Conservation (phyloP, 2,888 invertebrate species). For the Serrognathus titanus region DNA sequence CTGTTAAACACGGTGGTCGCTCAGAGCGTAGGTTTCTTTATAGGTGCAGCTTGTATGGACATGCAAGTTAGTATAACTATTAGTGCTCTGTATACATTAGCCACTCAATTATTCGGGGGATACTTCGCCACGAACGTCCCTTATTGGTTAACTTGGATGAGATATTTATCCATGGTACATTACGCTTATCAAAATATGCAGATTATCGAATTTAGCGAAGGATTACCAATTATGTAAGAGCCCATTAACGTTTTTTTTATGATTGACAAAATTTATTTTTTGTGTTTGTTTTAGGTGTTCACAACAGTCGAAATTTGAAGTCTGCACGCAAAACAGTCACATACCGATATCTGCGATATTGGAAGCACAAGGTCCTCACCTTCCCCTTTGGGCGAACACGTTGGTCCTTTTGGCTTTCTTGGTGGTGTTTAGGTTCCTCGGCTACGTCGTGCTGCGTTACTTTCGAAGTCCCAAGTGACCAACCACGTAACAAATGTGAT, state of each 20-base stretch:
- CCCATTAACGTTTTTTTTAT: background rate
- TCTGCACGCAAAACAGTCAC: conserved; percentile 55
- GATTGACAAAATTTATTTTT: background rate
- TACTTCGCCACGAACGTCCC: conserved; percentile 73
- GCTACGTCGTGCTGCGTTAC: conserved; percentile 70
- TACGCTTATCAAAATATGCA: conserved; percentile 81
- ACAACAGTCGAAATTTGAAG: conserved; percentile 62
- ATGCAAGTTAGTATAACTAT: conserved; percentile 75
- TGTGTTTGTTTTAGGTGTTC: conserved; percentile 58
- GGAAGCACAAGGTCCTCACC: conserved; percentile 61
- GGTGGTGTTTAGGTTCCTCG: conserved; percentile 66
- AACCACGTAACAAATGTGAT: conserved; percentile 24
- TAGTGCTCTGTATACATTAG: conserved; percentile 72
- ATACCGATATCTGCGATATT: conserved; percentile 66
- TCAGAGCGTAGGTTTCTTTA: conserved; percentile 76
- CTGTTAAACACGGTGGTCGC: conserved; percentile 70
- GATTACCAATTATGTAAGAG: conserved; percentile 65
- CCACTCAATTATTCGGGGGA: conserved; percentile 73
- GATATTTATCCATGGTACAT: conserved; percentile 73
- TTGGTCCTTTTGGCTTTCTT: conserved; percentile 67
- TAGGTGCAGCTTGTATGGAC: conserved; percentile 74
- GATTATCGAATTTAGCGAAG: conserved; percentile 70
- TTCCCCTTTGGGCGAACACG: conserved; percentile 72
- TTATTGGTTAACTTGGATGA: conserved; percentile 69
- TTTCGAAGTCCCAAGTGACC: conserved; percentile 64